Conservation (phyloP, 2,888 invertebrate genomes). For the Galerucella pusilla region DNA sequence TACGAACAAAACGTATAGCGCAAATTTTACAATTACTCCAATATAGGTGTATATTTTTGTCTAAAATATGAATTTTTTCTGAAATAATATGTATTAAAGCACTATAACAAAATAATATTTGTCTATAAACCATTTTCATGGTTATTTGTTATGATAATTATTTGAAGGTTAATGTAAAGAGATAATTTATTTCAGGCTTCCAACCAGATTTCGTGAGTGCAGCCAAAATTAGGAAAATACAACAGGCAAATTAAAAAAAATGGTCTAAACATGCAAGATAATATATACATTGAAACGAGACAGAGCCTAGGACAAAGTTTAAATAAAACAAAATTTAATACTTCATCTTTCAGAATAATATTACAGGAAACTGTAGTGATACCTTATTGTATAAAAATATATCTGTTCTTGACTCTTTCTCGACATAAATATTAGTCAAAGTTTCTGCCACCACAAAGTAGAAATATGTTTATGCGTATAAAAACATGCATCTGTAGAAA, state of each 20-base stretch:
- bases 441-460: not conserved
- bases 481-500: not conserved
- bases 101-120: not conserved
- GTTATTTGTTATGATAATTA: not conserved
- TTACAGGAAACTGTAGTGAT: too few relatives aligned
- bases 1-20: too few relatives aligned
- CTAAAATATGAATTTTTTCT: too few relatives aligned
- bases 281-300: not conserved
- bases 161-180: not conserved
- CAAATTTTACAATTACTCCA: too few relatives aligned
- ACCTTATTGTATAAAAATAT: too few relatives aligned
- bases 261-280: conserved; percentile 18
- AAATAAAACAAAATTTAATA: too few relatives aligned
- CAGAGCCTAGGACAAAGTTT: not conserved
- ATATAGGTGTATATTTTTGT: too few relatives aligned
- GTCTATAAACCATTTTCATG: not conserved
- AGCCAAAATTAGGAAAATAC: conserved; percentile 19
- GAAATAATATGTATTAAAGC: too few relatives aligned
- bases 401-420: not conserved
- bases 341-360: too few relatives aligned
- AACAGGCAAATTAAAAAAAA: conserved; percentile 20
- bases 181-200: not conserved
- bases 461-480: not conserved
- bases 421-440: not conserved
- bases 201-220: conserved; percentile 9